These are phyloP conservation scores for Corythaixoides concolor DNA, from an alignment of 2,113 vertebrate species.

Conservation along the genomic window DNA sequence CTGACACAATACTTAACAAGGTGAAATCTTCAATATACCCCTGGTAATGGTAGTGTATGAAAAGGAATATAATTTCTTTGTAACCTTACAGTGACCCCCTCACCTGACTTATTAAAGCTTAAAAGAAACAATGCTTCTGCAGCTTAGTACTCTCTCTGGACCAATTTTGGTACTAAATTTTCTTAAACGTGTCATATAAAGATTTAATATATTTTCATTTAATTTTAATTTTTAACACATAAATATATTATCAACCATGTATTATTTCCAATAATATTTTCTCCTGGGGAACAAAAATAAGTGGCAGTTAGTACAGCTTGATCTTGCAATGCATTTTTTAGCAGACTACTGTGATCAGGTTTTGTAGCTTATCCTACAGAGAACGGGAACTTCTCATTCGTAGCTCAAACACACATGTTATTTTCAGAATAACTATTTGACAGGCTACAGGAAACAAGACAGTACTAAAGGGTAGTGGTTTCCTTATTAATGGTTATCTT, in stretches of 20 bases:
- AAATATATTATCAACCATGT: slow-evolving; percentile 12
- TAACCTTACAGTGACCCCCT: neutral
- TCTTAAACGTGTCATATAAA: neutral
- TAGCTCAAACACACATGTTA: neutral
- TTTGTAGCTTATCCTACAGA: neutral
- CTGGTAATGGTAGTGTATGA: neutral
- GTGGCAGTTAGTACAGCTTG: neutral
- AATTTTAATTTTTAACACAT: slow-evolving; percentile 20
- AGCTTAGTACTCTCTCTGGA: neutral
- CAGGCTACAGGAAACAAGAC: neutral
- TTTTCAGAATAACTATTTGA: neutral
- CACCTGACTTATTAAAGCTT: neutral
- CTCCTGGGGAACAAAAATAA: slow-evolving; percentile 19
- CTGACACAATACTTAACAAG: neutral
- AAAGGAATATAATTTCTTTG: neutral
- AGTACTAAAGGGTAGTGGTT: neutral
- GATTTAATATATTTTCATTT: slow-evolving; percentile 21
- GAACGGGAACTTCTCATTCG: neutral
- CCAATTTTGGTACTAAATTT: neutral
- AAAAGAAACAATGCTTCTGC: slow-evolving; percentile 12
- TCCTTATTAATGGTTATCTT: neutral
- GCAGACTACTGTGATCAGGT: neutral
- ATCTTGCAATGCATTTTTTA: neutral
- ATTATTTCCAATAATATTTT: slow-evolving; percentile 31
- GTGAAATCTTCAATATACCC: neutral